Evolutionary conservation across 2,888 invertebrate genomes (phyloP), one percentile per base, ranked within the genome.

Genomic region (Drosophila neotestacea): DNA sequence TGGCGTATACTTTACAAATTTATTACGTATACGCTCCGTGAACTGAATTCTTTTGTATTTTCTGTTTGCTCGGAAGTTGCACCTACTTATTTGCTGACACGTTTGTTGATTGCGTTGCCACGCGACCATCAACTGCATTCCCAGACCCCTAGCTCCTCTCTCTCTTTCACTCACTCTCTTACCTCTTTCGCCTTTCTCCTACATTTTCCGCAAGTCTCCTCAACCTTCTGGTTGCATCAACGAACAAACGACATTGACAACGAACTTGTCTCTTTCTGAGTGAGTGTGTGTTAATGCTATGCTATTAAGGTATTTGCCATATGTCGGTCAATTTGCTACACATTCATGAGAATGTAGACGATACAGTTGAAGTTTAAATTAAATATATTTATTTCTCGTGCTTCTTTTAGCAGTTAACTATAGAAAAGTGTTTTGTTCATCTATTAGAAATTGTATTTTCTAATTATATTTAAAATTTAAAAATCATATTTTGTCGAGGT

Each of bases 171-270:
- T 38, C 5, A n/a, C 11, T 16, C 16, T 16, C 16, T 16, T 16
- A 16, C 16, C 16, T 30, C 3, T 11, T 41, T 5, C 46, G 2
- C 32, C 32, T n/a, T 22, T 16, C 42, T n/a, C 2, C 11, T 16
- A 41, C 39, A 52, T 30, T 42, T 7, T 1, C 50, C 36, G 7
- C 38, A 22, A 36, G 39, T 13, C 13, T 30, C 39, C 28, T 0
- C 32, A 1, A 11, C 51, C 51, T 34, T 5, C 46, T 27, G 39
- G 10, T 44, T 27, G 42, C 16, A 10, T 16, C 48, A 5, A 22
- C 27, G 71, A 73, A 64, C 73, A 60, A 81, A 80, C 81, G 84
- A 81, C 81, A 77, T 85, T 81, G 84, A 50, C 83, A 80, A 77
- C 84, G 67, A 81, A 83, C 81, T 81, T 83, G 68, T 44, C 41